A percentile compares a stretch with the other conserved stretches of the same genome.
Evolutionary conservation across 2,888 invertebrate genomes (phyloP).

Genomic region (Seira ritae): DNA sequence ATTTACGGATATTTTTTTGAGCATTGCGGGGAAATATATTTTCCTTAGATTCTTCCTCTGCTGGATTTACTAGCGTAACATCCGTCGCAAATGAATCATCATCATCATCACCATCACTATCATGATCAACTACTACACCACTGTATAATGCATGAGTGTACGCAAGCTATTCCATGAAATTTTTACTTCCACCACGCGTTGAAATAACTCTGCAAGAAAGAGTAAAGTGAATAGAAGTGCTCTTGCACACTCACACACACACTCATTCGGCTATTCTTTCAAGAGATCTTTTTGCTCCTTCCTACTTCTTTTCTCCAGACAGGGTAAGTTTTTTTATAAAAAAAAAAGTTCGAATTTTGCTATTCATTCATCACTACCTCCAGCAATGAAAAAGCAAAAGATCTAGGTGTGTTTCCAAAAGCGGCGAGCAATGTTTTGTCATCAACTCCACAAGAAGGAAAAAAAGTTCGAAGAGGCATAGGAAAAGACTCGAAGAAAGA

Average conservation of each 20-base stretch:
- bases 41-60: neutral
- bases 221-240: slow-evolving; percentile 1
- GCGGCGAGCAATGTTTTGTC: neutral
- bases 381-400: neutral
- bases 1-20: neutral
- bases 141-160: slow-evolving; percentile 10
- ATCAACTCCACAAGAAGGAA: neutral
- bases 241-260: neutral
- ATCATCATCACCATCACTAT: slow-evolving; percentile 1
- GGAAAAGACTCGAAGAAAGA: neutral
- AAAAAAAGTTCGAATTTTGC: slow-evolving; percentile 1
- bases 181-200: slow-evolving; percentile 1
- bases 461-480: neutral
- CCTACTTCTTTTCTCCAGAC: no score
- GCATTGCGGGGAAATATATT: neutral
- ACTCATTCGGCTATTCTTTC: neutral
- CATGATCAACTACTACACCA: neutral
- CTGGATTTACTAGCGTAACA: slow-evolving; percentile 33
- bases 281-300: neutral
- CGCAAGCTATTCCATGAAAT: slow-evolving; percentile 7
- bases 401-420: neutral
- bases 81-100: slow-evolving; percentile 50
- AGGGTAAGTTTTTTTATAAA: neutral
- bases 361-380: slow-evolving; percentile 4
- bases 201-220: no score